Base-by-base conservation (phyloP, 2,797 vertebrate species). In the Urocyon cinereoargenteus region DNA sequence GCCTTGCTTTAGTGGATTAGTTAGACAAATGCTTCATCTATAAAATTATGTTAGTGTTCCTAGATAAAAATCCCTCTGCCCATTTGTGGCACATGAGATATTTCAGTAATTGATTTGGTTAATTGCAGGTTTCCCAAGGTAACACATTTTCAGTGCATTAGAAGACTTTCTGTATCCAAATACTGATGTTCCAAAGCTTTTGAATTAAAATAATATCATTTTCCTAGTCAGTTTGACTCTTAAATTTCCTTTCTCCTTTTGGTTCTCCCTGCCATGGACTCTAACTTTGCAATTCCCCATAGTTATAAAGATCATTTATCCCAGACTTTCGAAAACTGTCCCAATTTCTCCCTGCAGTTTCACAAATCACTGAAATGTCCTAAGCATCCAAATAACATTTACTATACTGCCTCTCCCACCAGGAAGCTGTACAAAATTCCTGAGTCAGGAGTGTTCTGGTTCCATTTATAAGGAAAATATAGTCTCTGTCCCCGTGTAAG, bases 91-190 rank as follows among this genome's bases (percentile, higher is more conserved):
- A n/a, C 6, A 40, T 11, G 24, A 62, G 34, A 83, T 86, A 92
- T 86, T 94, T 94, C 19, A 90, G 26, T 57, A 82, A 81, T 34
- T 79, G 79, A 85, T 89, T 92, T 88, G 75, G 73, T 31, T 91
- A 94, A 93, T 75, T 88, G 57, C 66, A 83, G 36, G 22, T 92
- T 95, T 95, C 72, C 72, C 21, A 92, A 73, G 15, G 31, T 24
- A 62, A 66, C 53, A 85, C 3, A 55, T 28, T 78, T 89, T 90
- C 59, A 51, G 36, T 62, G 34, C 36, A 13, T 83, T 92, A 93
- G 83, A 94, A 72, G 31, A 83, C n/a, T 79, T 96, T 95, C 34
- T 40, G 15, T 66, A 10, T 73, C 36, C 84, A 77, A 70, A 91
- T 96, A 31, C 19, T 77, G 11, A 90, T 86, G 78, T 90, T 85